Base-by-base conservation (phyloP, 2,797 vertebrate genomes). In the Myotis daubentonii region DNA sequence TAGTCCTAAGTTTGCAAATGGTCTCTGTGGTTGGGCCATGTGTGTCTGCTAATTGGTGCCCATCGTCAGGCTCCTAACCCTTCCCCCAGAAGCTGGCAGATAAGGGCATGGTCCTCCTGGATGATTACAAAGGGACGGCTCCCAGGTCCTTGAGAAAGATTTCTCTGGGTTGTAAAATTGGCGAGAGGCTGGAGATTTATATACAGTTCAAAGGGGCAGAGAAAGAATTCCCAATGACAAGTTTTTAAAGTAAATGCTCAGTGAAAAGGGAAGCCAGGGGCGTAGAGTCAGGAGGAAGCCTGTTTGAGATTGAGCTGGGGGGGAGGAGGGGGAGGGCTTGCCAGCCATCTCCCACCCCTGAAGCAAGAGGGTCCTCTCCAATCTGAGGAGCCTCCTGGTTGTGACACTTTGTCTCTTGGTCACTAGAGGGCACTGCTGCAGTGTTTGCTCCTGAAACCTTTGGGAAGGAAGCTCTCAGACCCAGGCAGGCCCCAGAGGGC, bases 401-500 rank as follows among this genome's bases (percentile, higher is more conserved):
- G 36, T n/a, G 55, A 70, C 30, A 23, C 25, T 87, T 17, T 1
- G 33, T 5, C 5, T n/a, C n/a, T 66, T 41, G n/a, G 0, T 36
- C 95, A 76, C 91, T 41, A 97, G 91, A 87, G 94, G 96, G 91
- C 95, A 38, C 65, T 41, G 16, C 28, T 0, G 8, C 60, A 49
- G 71, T 12, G 33, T 33, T 23, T 74, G 75, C 57, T 12, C 47
- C 36, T 0, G 66, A 68, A 33, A 30, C 28, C 49, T 47, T 1
- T 0, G 10, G 4, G 16, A 41, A 65, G 19, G 23, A 66, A 23
- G 16, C 3, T 71, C 65, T 8, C 49, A 44, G 41, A 9, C 0
- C 1, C 60, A 15, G 25, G 19, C 25, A 7, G 25, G 23, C 2
- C 41, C 28, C 15, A 7, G 1, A 23, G 33, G 2, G 30, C 36